phyloP scores from a whole-genome alignment of 2,888 invertebrate genomes.

The Campaea margaritaria region DNA sequence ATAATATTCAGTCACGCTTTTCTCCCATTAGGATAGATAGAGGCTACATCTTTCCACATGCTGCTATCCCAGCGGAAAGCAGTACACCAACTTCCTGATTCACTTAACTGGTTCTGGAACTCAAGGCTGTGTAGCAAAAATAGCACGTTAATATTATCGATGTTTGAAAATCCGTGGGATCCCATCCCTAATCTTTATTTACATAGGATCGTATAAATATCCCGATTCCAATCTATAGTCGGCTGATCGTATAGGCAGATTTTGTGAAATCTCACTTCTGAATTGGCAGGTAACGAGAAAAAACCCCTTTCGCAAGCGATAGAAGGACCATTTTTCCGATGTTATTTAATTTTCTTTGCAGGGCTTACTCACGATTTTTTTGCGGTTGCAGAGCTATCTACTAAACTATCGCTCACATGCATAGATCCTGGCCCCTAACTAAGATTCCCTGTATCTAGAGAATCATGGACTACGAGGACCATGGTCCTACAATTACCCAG shows the following conservation, averaged over 20 bases:
- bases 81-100: no score
- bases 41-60: no score
- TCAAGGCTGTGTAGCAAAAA: no score
- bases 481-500: no score
- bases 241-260: conserved; percentile 28
- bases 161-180: background rate
- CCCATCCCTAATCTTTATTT: conserved; percentile 23
- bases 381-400: background rate
- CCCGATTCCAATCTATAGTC: conserved; percentile 28
- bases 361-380: background rate
- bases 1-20: no score
- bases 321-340: background rate
- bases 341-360: background rate
- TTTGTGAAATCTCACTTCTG: conserved; percentile 18
- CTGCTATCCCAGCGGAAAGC: no score
- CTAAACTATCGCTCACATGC: no score
- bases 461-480: no score
- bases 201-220: conserved; percentile 34
- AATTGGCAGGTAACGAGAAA: conserved; percentile 29
- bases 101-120: no score
- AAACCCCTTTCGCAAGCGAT: conserved; percentile 8
- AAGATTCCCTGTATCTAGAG: no score
- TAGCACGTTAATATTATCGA: conserved; percentile 1
- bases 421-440: no score
- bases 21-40: no score